These are phyloP conservation scores for Lutjanus campechanus DNA, from an alignment of 2,797 vertebrate genomes.

Conservation along the genomic window DNA sequence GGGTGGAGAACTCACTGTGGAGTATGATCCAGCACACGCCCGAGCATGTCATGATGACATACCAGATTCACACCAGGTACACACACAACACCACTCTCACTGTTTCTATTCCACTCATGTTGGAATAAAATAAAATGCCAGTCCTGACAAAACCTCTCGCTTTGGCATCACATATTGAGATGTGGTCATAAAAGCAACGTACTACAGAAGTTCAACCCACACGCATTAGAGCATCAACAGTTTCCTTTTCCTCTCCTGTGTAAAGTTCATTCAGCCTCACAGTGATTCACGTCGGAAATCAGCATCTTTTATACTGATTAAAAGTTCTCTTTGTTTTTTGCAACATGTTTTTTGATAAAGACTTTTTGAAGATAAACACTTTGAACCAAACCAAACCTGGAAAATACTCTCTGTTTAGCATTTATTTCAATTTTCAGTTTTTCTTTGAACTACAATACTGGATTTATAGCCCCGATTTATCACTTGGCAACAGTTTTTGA, in stretches of 20 bases:
- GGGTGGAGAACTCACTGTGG: constrained; percentile 84
- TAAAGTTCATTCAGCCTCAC: neutral
- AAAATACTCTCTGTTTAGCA: neutral
- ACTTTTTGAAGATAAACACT: neutral
- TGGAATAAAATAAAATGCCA: neutral
- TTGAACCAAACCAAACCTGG: neutral
- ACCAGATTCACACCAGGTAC: constrained; percentile 91
- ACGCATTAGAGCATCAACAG: neutral
- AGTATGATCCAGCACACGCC: constrained; percentile 87
- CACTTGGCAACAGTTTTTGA: too few species aligned
- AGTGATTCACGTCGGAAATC: neutral
- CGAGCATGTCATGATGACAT: constrained; percentile 89
- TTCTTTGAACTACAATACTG: too few species aligned
- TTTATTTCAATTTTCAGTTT: too few species aligned
- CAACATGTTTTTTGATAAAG: neutral
- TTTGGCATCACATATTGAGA: neutral
- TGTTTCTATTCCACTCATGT: neutral
- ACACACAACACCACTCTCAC: neutral
- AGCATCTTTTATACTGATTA: neutral
- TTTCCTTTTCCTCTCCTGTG: too few species aligned
- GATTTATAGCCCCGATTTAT: too few species aligned
- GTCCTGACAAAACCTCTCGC: neutral
- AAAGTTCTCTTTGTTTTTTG: neutral
- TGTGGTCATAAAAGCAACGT: neutral
- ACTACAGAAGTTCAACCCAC: neutral